Evolutionary conservation across 2,113 vertebrate species (phyloP), one percentile per base, ranked within the genome.

Genomic region (Turdus rufiventris): DNA sequence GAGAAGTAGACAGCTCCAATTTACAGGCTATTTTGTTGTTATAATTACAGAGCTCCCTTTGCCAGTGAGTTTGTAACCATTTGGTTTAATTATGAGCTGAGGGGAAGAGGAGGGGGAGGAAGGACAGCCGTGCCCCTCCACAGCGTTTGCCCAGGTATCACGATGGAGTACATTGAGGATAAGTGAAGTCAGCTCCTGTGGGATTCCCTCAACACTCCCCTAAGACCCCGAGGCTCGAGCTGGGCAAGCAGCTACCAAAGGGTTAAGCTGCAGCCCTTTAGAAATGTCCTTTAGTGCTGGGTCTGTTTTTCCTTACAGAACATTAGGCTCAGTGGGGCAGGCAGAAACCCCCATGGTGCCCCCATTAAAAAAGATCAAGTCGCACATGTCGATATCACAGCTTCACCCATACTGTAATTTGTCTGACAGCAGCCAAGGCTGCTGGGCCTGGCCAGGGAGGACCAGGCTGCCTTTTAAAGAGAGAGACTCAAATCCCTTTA

Each of bases 281-380:
- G 97, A 80, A 87, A 97, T 91, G 97, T 96, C 98, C 98, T 98
- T 97, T 96, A 95, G 98, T 96, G 97, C 95, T 85, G 94, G 95
- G 96, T 96, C 97, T 98, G 97, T 98, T 97, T 98, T 97, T 97
- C 97, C 97, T 97, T 98, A 97, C 96, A 98, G 97, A 98, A 98
- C 95, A 98, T 97, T 98, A 97, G 98, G 98, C 98, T 98, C 98
- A 98, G 98, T 98, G 98, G 98, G 98, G 97, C 97, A 97, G 97
- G 97, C 97, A 97, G 97, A 97, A 98, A 96, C 97, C 97, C 98
- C 98, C 56, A 95, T 94, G 68, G 98, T 97, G 97, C 85, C 97
- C 97, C 98, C 97, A 98, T 98, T 98, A 99, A 97, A 98, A 97
- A 91, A 97, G 98, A 98, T 98, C 98, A 98, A 98, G 98, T 97